Conservation (phyloP, 2,888 invertebrate species). For the Gari tellinella region DNA sequence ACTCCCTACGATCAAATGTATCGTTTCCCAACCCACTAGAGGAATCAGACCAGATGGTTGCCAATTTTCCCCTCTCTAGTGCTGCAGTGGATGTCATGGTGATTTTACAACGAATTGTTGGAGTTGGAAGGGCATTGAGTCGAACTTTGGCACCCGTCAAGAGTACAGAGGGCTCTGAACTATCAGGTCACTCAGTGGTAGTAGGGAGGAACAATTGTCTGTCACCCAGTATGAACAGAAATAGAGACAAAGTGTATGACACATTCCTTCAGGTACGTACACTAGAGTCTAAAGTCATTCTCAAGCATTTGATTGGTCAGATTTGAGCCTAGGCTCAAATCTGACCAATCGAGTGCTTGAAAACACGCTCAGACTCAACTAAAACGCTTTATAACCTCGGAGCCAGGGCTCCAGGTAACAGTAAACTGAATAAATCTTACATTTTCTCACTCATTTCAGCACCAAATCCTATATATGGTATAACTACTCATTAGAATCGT, state of each 20-base stretch:
- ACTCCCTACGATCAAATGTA: conserved; percentile 37
- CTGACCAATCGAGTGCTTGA: too few relatives aligned
- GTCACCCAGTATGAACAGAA: background rate
- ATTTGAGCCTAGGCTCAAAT: too few relatives aligned
- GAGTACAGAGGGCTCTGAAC: conserved; percentile 32
- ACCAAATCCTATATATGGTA: too few relatives aligned
- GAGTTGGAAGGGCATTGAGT: conserved; percentile 65
- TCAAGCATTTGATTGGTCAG: too few relatives aligned
- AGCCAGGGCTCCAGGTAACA: too few relatives aligned
- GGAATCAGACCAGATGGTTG: conserved; percentile 8
- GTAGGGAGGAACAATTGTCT: background rate
- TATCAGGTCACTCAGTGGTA: background rate
- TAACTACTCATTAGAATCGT: too few relatives aligned
- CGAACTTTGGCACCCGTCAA: conserved; percentile 57
- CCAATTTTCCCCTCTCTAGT: conserved; percentile 69
- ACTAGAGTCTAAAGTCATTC: too few relatives aligned
- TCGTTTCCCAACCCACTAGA: conserved; percentile 38
- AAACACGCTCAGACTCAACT: too few relatives aligned
- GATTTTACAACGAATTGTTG: conserved; percentile 72
- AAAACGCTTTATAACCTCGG: too few relatives aligned
- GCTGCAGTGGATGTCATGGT: conserved; percentile 73
- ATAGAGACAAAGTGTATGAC: conserved; percentile 54
- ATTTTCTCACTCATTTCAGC: too few relatives aligned
- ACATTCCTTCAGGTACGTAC: conserved; percentile 59
- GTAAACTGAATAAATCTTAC: too few relatives aligned